Evolutionary conservation across 2,113 vertebrate genomes (phyloP), one percentile per base, ranked within the genome.

Genomic region (Sinocyclocheilus anophthalmus): DNA sequence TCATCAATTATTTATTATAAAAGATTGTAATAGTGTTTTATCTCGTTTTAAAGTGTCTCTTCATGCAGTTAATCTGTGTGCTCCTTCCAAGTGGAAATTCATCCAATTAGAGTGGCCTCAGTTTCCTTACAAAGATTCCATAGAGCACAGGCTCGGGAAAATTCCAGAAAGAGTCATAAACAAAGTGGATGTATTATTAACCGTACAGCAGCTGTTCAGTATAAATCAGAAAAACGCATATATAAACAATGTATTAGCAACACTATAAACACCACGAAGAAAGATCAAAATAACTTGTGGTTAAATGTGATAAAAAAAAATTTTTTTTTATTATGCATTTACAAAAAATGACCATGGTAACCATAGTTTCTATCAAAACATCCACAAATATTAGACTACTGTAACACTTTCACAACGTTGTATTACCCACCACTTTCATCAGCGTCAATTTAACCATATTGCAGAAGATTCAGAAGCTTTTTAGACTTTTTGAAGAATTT

Each of bases 81-180:
- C 33, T 81, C 59, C 9, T 69, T 67, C 24, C 80, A 81, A 67
- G 39, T 69, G 80, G 80, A 81, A 81, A 81, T 69, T 67, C 24
- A 69, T 67, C 39, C 42, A 67, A 81, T 69, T 81, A 81, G 80
- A 69, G 24, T 4, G 24, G 45, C 75, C 45, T 50, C 75, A 18
- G 45, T 18, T 53, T 76, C 13, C 24, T 76, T 76, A 30, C 42
- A 48, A 76, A 76, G 1, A 76, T 26, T 76, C 79, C 79, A 67
- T 3, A 81, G 79, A 48, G 61, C 61, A n/a, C 30, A 65, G 22
- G 39, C 39, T 30, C 9, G 0, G 42, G 50, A 81, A 69, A 26
- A 20, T 26, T 20, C 14, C 61, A 81, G 76, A 57, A 78, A 78
- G 53, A 78, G 10, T 78, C 76, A 82, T 50, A 82, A 78, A 82